Evolutionary conservation across 2,113 vertebrate genomes (phyloP), one percentile per base, ranked within the genome.

Genomic region (Steatornis caripensis): DNA sequence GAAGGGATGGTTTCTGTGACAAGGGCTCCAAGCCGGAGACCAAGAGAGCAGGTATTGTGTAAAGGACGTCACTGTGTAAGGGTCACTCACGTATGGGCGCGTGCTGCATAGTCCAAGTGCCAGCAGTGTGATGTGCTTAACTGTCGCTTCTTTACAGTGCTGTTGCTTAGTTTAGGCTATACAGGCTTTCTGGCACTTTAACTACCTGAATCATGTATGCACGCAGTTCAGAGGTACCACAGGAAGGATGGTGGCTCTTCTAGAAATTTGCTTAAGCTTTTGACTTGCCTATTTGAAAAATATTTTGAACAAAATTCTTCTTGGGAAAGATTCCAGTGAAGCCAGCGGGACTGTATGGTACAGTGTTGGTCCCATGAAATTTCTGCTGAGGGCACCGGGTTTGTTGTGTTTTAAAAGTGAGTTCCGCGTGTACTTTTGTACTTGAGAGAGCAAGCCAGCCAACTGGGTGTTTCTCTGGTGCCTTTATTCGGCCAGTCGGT

Each of bases 31-130:
- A 41, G 46, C 4, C 51, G 32, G 89, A 71, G 30, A 0, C 9
- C 0, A 2, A 23, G 55, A 23, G 18, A 12, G 22, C 3, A 55
- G 51, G 0, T 37, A 5, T 4, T n/a, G 45, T 13, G 39, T 32
- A 1, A 12, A 36, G 80, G 49, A 8, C 36, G 5, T 26, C 29
- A 46, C 27, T 51, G 58, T 23, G 89, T 37, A 19, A 30, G 15
- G 48, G 39, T 12, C 14, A 4, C 27, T 17, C 6, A 0, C 1
- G 5, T 24, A 24, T 1, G 41, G 60, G 13, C 1, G 0, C 0
- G 4, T 17, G 71, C 71, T 43, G 15, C 6, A 2, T 11, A 3
- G 2, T 17, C 30, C 32, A 26, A 53, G 26, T 27, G 26, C 34
- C 69, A 3, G 11, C n/a, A 21, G 9, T 34, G 14, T 7, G 2